Evolutionary conservation across 2,888 invertebrate genomes (phyloP), one percentile per base, ranked within the genome.

Genomic region (Pseudococcus viburni): DNA sequence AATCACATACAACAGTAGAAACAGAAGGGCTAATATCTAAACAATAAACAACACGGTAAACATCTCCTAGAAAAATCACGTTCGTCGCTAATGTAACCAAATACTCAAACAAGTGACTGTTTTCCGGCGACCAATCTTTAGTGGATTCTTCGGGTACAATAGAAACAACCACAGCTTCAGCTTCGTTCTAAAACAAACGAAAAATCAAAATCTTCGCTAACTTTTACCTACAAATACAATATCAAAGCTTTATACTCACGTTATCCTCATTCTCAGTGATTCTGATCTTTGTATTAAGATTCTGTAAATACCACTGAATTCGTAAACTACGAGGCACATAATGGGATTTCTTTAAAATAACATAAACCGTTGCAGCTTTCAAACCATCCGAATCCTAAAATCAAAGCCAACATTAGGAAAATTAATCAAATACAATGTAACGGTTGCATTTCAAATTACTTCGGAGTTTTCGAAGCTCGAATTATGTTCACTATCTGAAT

Each of bases 1-100:
- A 26, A 73, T 33, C 88, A 91, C 93, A 92, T 91, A 95, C 95
- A 89, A 95, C 94, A 89, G 94, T 94, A 84, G 95, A 94, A 89
- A 94, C 93, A 1, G 96, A 96, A 12, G 96, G 95, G 91, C 96
- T 96, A 91, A 96, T 93, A 91, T 96, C 96, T 89, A 96, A 92
- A 90, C 95, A 94, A 91, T 95, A 95, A 84, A 95, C 95, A 90
- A 95, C 93, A 89, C 95, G 93, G 91, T 96, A 96, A 89, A 93
- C 93, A 90, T 94, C 93, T 26, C 95, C 94, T 68, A 96, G 92
- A 91, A 95, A 96, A 90, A 94, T 94, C 55, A 96, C 92, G 89
- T 93, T 92, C 77, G 95, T 94, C 46, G 93, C 91, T 64, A 93
- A 92, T 26, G 93, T 93, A 89, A 95, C 92, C 90, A 92, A 91